Conservation (phyloP, 2,888 invertebrate species). For the Cerceris rybyensis region DNA sequence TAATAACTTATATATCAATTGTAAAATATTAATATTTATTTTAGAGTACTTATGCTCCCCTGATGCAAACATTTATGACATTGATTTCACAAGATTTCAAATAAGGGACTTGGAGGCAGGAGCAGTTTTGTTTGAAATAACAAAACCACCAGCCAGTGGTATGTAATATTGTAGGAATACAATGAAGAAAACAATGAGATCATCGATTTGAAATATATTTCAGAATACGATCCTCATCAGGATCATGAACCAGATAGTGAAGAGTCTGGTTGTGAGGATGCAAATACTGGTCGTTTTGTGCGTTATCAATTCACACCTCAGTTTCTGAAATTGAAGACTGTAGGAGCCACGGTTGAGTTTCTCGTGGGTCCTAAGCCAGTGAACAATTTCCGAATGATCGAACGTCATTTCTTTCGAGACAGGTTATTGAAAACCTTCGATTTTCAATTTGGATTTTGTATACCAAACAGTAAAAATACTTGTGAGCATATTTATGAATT, state of each 20-base stretch:
- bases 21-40: constrained; percentile 62
- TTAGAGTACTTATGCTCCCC: constrained; percentile 94
- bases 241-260: constrained; percentile 74
- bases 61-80: constrained; percentile 98
- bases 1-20: not conserved
- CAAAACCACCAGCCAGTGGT: constrained; percentile 87
- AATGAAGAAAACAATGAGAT: constrained; percentile 2
- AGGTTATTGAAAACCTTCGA: constrained; percentile 98
- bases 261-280: constrained; percentile 86
- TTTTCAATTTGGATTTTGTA: constrained; percentile 99
- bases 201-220: constrained; percentile 10
- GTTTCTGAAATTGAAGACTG: constrained; percentile 96
- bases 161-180: constrained; percentile 22
- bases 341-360: constrained; percentile 99
- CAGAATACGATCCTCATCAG: constrained; percentile 59
- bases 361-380: constrained; percentile 96
- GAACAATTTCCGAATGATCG: constrained; percentile 98
- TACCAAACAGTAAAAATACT: constrained; percentile 98
- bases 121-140: constrained; percentile 96
- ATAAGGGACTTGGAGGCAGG: constrained; percentile 95
- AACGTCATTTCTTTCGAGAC: constrained; percentile 97
- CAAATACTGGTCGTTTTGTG: constrained; percentile 98
- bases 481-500: constrained; percentile 99
- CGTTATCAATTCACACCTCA: constrained; percentile 99
- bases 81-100: constrained; percentile 98